Base-by-base conservation (phyloP, 2,888 invertebrate species). In the Drosophila fungiperda region DNA sequence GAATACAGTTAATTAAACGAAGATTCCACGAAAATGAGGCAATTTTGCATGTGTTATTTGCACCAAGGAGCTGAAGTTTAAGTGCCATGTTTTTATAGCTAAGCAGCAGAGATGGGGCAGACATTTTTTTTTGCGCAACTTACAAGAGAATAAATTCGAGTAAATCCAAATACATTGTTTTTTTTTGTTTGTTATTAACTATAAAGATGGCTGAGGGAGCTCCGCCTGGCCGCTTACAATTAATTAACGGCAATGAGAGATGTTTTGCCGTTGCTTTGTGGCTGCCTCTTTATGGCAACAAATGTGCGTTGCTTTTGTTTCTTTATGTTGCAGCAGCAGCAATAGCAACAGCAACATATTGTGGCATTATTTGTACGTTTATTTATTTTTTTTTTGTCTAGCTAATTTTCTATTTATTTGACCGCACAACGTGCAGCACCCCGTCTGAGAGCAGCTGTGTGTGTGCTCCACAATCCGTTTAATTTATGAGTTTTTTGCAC, bases 361-460 rank as follows among this genome's bases (percentile, higher is more conserved):
- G 73, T 69, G 60, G 67, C 62, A 73, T 81, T 81, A 82, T 79
- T 76, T 85, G 73, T 85, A 69, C 64, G 71, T 72, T 68, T 61
- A 23, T 9, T 40, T 61, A 40, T 76, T 35, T 38, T 54, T 78
- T 68, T 73, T 74, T 80, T 85, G 87, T 88, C 87, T 87, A 90
- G 87, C 87, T 87, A 87, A 87, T 87, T 87, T 87, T 87, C 88
- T 89, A 90, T 87, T 89, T 87, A 88, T 87, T 89, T 88, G 88
- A 88, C 90, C 90, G 70, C 88, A 87, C 81, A 78, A 73, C 78
- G 59, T 78, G 68, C 60, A 73, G 64, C 59, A 61, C 54, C 38
- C 55, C 58, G 68, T 73, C 64, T 42, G 55, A 52, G 48, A 55
- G 60, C 61, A 63, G 40, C 33, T 72, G 53, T 29, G 58, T 58